Conservation (phyloP, 2,797 vertebrate genomes). For the Molossus molossus region DNA sequence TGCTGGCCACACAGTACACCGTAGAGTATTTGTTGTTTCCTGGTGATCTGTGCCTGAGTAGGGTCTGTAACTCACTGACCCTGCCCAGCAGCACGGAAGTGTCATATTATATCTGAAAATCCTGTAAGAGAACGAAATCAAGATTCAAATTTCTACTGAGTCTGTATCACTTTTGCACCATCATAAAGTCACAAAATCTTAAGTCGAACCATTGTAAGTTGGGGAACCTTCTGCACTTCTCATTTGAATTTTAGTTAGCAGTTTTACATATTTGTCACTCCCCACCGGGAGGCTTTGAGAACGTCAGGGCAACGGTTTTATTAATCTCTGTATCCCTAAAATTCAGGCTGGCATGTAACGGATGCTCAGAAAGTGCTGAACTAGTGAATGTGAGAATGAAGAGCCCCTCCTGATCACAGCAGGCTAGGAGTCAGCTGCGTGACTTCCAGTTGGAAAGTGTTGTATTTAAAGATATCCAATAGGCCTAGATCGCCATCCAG, state of each 20-base stretch:
- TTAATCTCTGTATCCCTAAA: background rate
- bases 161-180: background rate
- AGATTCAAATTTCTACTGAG: background rate
- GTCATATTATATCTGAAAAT: too few relatives aligned
- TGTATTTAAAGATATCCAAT: constrained; percentile 18
- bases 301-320: background rate
- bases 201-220: background rate
- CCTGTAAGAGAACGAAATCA: background rate
- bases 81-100: background rate
- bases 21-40: background rate
- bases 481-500: constrained; percentile 72
- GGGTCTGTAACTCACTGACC: background rate
- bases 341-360: background rate
- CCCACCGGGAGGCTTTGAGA: background rate
- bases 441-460: background rate
- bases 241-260: background rate
- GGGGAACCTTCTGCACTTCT: background rate
- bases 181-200: background rate
- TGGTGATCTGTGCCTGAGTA: too few relatives aligned
- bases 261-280: background rate
- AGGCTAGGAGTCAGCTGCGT: background rate
- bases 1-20: background rate
- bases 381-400: background rate
- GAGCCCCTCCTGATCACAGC: too few relatives aligned
- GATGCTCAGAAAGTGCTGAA: background rate